phyloP scores from a whole-genome alignment of 2,888 invertebrate species.

The Spisula subtruncata region DNA sequence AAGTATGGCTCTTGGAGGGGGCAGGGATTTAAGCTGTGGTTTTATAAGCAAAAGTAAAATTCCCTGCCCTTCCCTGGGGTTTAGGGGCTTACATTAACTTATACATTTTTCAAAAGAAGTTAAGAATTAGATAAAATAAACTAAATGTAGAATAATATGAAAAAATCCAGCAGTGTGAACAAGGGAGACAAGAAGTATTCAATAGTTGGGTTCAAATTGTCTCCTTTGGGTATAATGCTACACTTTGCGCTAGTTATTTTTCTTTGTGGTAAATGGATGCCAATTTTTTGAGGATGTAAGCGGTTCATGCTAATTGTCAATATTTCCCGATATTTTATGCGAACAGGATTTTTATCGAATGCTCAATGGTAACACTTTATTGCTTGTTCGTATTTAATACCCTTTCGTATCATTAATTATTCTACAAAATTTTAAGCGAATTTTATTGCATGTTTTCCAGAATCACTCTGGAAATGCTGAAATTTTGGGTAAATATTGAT shows the following conservation, averaged over 20 bases:
- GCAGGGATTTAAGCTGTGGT: too few relatives aligned
- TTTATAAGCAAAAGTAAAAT: too few relatives aligned
- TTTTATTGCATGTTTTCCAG: not conserved
- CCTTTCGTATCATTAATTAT: not conserved
- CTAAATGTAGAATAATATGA: too few relatives aligned
- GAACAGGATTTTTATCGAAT: not conserved
- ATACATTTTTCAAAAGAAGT: too few relatives aligned
- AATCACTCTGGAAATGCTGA: not conserved
- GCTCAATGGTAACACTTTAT: not conserved
- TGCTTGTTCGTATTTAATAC: not conserved
- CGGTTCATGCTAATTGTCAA: slow-evolving; percentile 17
- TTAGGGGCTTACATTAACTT: too few relatives aligned
- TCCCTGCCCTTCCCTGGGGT: too few relatives aligned
- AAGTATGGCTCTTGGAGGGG: too few relatives aligned
- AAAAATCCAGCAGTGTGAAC: not conserved
- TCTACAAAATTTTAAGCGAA: not conserved
- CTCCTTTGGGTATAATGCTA: not conserved
- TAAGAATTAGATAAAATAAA: too few relatives aligned
- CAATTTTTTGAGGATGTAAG: not conserved
- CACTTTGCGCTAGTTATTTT: not conserved
- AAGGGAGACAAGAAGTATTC: not conserved
- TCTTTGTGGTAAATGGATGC: not conserved
- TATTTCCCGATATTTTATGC: not conserved
- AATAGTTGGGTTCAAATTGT: not conserved
- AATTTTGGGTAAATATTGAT: not conserved